Conservation (phyloP, 1,140 invertebrate genomes). For the Ceratina calcarata region DNA sequence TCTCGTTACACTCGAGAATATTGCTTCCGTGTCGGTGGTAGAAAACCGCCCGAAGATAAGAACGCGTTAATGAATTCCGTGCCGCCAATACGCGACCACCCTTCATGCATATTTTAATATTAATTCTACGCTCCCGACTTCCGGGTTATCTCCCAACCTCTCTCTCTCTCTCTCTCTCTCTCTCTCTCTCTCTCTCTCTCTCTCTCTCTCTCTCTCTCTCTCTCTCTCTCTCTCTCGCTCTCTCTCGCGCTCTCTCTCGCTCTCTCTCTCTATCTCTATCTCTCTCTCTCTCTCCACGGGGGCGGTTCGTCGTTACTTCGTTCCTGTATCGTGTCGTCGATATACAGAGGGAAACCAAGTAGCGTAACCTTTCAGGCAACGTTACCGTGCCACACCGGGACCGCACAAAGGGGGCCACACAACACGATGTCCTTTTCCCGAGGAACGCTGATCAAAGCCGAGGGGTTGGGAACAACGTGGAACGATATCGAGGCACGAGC, state of each 20-base stretch:
- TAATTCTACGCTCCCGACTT: constrained; percentile 27
- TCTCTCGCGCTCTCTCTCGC: no score
- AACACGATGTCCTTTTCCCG: constrained; percentile 42
- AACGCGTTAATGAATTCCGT: constrained; percentile 45
- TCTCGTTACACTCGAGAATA: constrained; percentile 31
- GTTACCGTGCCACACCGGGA: constrained; percentile 1
- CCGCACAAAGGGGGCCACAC: constrained; percentile 41
- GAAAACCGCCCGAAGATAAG: constrained; percentile 18
- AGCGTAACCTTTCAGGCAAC: constrained; percentile 31
- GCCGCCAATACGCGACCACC: constrained; percentile 14
- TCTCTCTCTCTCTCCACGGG: background rate
- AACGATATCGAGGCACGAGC: constrained; percentile 37
- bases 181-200: background rate
- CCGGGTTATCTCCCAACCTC: background rate
- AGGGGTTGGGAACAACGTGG: background rate
- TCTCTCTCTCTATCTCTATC: background rate
- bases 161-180: background rate
- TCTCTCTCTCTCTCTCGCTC: background rate
- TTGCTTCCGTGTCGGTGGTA: constrained; percentile 20
- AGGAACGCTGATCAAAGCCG: constrained; percentile 60
- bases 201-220: background rate
- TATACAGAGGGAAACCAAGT: background rate
- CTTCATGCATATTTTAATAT: constrained; percentile 49
- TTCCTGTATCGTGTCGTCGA: constrained; percentile 1
- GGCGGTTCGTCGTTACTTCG: background rate